A percentile compares a stretch with the other conserved stretches of the same genome.
Conservation (phyloP, 1,140 invertebrate genomes). For the Panulirus ornatus region DNA sequence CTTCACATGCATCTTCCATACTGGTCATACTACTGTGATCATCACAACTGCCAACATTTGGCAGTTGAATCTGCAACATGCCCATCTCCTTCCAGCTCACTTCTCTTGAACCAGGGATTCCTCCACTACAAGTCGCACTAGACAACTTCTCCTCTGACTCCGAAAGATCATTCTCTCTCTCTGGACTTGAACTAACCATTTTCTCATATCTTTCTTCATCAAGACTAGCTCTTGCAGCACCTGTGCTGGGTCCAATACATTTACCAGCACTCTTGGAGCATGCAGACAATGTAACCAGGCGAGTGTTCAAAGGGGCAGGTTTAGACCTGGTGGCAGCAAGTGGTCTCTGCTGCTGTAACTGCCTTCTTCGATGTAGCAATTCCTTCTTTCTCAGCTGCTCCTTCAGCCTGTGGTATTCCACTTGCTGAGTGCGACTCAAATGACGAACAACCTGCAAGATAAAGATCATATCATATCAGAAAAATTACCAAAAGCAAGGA, state of each 20-base stretch:
- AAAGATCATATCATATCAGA: neutral
- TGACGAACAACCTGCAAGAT: conserved; percentile 54
- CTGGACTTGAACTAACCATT: neutral
- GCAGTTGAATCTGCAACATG: conserved; percentile 49
- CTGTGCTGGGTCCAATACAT: neutral
- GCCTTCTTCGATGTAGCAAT: conserved; percentile 12
- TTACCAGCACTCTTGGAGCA: neutral
- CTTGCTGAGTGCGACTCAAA: conserved; percentile 50
- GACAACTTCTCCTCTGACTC: neutral
- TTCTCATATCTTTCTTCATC: neutral
- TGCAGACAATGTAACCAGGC: neutral
- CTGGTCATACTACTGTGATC: neutral
- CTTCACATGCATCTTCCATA: neutral
- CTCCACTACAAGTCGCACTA: neutral
- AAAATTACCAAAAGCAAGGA: too few species aligned
- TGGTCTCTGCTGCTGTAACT: conserved; percentile 26
- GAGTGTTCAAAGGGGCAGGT: neutral
- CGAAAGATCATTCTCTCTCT: neutral
- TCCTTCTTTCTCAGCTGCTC: conserved; percentile 55
- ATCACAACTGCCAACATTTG: conserved; percentile 30
- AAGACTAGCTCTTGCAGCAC: neutral
- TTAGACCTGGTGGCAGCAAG: neutral
- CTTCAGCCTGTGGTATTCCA: conserved; percentile 53
- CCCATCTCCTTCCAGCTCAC: conserved; percentile 39
- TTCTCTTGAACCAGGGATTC: neutral